A percentile compares a stretch with the other conserved stretches of the same genome.
Conservation (phyloP, 2,797 vertebrate genomes). For the Aphelocoma californica region DNA sequence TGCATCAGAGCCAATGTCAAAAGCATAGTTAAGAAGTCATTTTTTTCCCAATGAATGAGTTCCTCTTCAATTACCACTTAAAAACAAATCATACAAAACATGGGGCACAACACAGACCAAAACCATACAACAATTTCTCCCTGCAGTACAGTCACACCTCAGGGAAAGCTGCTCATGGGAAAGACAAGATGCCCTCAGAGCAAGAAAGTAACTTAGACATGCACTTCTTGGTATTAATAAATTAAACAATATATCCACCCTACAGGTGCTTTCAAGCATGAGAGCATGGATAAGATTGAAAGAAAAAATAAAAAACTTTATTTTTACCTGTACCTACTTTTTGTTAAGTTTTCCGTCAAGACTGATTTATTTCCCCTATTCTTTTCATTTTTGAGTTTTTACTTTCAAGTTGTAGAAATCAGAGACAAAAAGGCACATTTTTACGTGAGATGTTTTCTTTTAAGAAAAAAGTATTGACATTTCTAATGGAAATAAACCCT, state of each 20-base stretch:
- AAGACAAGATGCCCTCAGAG: background rate
- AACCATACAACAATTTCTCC: background rate
- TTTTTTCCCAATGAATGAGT: background rate
- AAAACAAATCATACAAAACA: background rate
- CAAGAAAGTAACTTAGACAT: background rate
- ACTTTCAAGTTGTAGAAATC: background rate
- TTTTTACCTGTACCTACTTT: background rate
- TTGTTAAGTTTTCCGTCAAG: background rate
- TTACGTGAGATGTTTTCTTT: background rate
- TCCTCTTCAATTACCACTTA: background rate
- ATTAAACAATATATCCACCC: background rate
- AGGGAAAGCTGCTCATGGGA: background rate
- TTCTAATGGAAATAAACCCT: background rate
- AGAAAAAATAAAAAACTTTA: fast-evolving
- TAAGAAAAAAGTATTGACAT: background rate
- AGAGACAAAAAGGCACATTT: background rate
- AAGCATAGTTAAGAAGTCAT: background rate
- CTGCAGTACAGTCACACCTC: background rate
- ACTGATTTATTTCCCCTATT: background rate
- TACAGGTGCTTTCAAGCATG: background rate
- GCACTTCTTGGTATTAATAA: background rate
- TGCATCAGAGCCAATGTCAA: background rate
- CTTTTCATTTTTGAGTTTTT: background rate
- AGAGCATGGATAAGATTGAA: background rate
- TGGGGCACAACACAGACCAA: background rate